A percentile compares a stretch with the other conserved stretches of the same genome.
Evolutionary conservation across 2,888 invertebrate species (phyloP).

Genomic region (Thymelicus lineola): DNA sequence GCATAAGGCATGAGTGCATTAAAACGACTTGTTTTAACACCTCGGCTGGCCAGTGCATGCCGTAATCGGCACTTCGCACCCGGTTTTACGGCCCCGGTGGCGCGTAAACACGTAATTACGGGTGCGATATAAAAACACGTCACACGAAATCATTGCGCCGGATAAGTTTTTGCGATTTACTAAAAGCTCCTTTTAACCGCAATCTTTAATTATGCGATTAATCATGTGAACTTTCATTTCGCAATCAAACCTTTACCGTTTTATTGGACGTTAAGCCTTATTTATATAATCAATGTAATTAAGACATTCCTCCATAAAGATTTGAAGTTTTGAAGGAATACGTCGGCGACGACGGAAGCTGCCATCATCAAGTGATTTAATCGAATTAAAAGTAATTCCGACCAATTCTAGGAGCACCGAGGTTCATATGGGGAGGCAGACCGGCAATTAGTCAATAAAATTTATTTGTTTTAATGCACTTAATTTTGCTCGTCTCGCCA

Average conservation of each 20-base stretch:
- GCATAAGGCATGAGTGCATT: constrained; percentile 44
- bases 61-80: constrained; percentile 43
- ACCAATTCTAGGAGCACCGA: constrained; percentile 54
- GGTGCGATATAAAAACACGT: constrained; percentile 27
- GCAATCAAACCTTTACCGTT: neutral
- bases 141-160: constrained; percentile 11
- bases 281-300: neutral
- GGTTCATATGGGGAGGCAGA: constrained; percentile 48
- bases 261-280: neutral
- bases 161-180: constrained; percentile 5
- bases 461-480: constrained; percentile 52
- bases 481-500: constrained; percentile 29
- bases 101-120: constrained; percentile 44
- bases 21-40: constrained; percentile 46
- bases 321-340: constrained; percentile 51
- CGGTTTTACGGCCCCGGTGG: constrained; percentile 45
- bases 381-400: constrained; percentile 72
- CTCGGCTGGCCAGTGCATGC: constrained; percentile 39
- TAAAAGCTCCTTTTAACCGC: constrained; percentile 5
- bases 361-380: constrained; percentile 68
- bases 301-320: neutral
- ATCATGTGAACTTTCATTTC: constrained; percentile 4
- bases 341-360: constrained; percentile 62
- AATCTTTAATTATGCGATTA: constrained; percentile 7
- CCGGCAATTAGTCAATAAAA: constrained; percentile 66